Evolutionary conservation across 2,888 invertebrate species (phyloP).

Genomic region (Temnothorax unifasciatus): DNA sequence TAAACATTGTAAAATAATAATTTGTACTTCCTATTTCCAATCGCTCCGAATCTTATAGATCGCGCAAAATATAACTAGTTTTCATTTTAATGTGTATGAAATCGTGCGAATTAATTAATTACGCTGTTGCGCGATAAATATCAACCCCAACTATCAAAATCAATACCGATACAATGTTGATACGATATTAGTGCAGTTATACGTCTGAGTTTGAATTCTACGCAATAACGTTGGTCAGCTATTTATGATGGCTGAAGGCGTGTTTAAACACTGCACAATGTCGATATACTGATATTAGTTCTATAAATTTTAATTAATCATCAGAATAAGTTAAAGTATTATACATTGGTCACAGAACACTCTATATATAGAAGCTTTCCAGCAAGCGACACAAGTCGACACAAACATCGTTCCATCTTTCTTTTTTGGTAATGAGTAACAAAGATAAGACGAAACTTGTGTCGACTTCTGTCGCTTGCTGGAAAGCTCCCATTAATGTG

Average conservation of each 20-base stretch:
- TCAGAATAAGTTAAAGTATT: neutral
- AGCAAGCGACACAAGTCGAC: too few relatives aligned
- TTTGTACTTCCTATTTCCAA: neutral
- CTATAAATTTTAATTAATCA: neutral
- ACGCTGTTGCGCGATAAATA: neutral
- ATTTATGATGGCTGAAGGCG: neutral
- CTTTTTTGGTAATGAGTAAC: too few relatives aligned
- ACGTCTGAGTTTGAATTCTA: neutral
- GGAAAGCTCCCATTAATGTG: too few relatives aligned
- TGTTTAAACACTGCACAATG: neutral
- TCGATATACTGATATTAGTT: neutral
- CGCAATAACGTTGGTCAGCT: neutral
- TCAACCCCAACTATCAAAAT: neutral
- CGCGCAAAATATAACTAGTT: slow-evolving; percentile 6
- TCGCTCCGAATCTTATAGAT: neutral
- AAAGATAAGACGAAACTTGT: too few relatives aligned
- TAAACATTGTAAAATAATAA: neutral
- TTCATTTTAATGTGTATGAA: neutral
- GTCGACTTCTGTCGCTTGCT: too few relatives aligned
- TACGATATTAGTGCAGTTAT: neutral
- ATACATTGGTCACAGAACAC: neutral
- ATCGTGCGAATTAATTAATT: neutral
- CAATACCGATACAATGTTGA: neutral
- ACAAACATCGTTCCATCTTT: too few relatives aligned
- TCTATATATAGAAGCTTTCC: neutral